phyloP scores from a whole-genome alignment of 2,113 vertebrate species.

The Siniperca knerii region DNA sequence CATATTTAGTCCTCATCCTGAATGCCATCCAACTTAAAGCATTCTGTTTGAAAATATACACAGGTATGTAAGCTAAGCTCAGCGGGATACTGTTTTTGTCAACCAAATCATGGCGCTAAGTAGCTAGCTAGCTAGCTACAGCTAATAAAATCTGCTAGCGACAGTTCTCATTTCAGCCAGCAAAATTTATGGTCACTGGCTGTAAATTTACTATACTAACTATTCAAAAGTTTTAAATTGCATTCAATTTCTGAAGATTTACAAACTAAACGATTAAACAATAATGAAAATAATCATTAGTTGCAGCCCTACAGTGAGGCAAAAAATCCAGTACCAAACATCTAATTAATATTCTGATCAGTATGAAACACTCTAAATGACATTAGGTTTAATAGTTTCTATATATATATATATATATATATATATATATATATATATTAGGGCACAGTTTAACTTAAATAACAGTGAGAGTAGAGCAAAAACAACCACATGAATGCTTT shows the following conservation, averaged over 20 bases:
- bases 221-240: neutral
- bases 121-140: neutral
- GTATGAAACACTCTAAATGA: neutral
- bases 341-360: neutral
- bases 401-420: neutral
- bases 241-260: neutral
- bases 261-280: neutral
- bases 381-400: neutral
- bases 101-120: neutral
- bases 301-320: neutral
- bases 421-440: neutral
- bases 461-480: neutral
- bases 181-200: accelerated
- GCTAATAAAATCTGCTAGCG: neutral
- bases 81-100: neutral
- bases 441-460: neutral
- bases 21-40: too few relatives aligned
- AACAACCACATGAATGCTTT: neutral
- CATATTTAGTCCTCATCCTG: too few relatives aligned
- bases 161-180: neutral
- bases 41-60: too few relatives aligned
- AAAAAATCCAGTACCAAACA: neutral
- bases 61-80: too few relatives aligned
- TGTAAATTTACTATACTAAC: neutral
- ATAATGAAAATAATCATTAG: neutral